phyloP scores from a whole-genome alignment of 2,113 vertebrate species.

The Microcebus tavaratra region DNA sequence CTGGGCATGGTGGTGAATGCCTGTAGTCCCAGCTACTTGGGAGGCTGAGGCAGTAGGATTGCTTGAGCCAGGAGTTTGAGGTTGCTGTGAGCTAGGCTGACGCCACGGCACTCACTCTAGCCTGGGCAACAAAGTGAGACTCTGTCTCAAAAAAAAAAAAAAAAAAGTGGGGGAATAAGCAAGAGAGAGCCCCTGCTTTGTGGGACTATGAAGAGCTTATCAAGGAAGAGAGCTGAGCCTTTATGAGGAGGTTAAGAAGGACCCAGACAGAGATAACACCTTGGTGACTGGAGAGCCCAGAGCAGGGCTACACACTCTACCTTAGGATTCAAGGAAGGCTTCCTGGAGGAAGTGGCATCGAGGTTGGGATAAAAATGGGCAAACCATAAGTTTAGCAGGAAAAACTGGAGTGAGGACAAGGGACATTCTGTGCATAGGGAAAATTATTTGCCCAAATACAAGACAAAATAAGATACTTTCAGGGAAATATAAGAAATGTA shows the following conservation, averaged over 20 bases:
- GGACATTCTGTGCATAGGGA: not conserved
- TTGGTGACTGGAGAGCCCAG: not conserved
- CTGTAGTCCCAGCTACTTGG: too few relatives aligned
- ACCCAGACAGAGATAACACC: not conserved
- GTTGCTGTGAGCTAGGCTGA: too few relatives aligned
- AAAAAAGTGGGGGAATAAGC: not conserved
- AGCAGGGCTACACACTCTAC: not conserved
- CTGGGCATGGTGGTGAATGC: too few relatives aligned
- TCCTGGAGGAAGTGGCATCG: not conserved
- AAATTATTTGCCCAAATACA: not conserved
- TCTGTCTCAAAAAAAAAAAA: too few relatives aligned
- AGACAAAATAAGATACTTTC: not conserved
- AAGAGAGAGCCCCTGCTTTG: not conserved
- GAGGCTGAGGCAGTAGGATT: too few relatives aligned
- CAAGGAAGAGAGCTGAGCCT: not conserved
- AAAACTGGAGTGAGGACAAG: not conserved
- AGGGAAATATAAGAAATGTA: not conserved
- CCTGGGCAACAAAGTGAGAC: too few relatives aligned
- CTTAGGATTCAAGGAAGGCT: not conserved
- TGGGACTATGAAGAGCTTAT: not conserved
- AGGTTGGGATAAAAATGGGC: not conserved
- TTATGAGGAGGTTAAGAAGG: not conserved
- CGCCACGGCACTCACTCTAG: too few relatives aligned
- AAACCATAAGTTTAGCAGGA: not conserved
- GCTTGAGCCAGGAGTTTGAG: too few relatives aligned